A percentile compares a stretch with the other conserved stretches of the same genome.
Evolutionary conservation across 2,888 invertebrate genomes (phyloP).

Genomic region (Cheiracanthium punctorium): DNA sequence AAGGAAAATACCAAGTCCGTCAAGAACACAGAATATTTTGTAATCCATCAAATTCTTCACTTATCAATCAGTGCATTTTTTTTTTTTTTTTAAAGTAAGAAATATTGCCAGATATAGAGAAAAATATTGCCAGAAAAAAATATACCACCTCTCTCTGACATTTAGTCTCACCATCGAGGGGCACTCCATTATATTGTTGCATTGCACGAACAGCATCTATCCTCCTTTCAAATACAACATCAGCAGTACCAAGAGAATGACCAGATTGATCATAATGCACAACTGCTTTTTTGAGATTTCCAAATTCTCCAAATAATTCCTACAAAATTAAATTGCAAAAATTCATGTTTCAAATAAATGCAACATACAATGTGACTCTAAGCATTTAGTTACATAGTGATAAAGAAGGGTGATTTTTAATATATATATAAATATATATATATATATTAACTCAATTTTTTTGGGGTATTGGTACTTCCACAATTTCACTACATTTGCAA

Average conservation of each 20-base stretch:
- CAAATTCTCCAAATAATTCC: slow-evolving; percentile 98
- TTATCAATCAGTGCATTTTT: background rate
- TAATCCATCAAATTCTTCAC: slow-evolving; percentile 46
- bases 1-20: slow-evolving; percentile 6
- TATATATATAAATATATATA: no score
- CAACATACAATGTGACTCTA: no score
- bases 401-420: no score
- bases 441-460: no score
- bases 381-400: no score
- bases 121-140: slow-evolving; percentile 58
- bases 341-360: no score
- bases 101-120: slow-evolving; percentile 29
- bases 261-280: slow-evolving; percentile 98
- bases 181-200: slow-evolving; percentile 98
- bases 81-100: slow-evolving; percentile 8
- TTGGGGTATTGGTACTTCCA: no score
- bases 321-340: no score
- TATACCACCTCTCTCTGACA: slow-evolving; percentile 42
- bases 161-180: slow-evolving; percentile 85
- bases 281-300: slow-evolving; percentile 92
- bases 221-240: slow-evolving; percentile 94
- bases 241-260: slow-evolving; percentile 95
- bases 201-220: slow-evolving; percentile 88
- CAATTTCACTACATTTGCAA: no score
- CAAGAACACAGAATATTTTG: background rate